These are phyloP conservation scores for Protonibea diacanthus DNA, from an alignment of 2,797 vertebrate genomes.

Conservation along the genomic window DNA sequence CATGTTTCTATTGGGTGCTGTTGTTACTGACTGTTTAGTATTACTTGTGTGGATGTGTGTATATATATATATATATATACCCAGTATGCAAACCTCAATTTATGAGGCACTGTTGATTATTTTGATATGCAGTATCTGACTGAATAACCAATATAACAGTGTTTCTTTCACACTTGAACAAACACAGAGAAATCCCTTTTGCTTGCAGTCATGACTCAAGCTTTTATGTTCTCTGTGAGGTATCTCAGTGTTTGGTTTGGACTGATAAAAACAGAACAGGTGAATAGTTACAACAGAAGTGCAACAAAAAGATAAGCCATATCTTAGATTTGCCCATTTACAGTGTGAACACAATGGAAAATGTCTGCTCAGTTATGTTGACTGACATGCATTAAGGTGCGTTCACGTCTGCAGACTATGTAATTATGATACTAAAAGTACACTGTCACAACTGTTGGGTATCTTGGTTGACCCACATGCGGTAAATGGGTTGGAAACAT, in stretches of 20 bases:
- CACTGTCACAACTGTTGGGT: too few species aligned
- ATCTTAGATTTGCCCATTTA: slow-evolving; percentile 21
- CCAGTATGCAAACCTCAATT: neutral
- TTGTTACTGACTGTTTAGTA: too few species aligned
- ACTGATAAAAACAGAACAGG: slow-evolving; percentile 1
- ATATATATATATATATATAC: too few species aligned
- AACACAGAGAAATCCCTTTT: neutral
- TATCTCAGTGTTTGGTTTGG: slow-evolving; percentile 5
- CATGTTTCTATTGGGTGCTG: too few species aligned
- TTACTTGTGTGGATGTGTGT: too few species aligned
- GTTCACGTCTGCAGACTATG: neutral
- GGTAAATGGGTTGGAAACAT: neutral
- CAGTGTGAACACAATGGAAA: slow-evolving; percentile 27
- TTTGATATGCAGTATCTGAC: neutral
- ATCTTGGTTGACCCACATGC: neutral
- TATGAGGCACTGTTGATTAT: neutral
- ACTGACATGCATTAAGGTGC: neutral
- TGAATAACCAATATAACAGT: neutral
- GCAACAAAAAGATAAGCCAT: slow-evolving; percentile 4
- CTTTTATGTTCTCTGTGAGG: neutral
- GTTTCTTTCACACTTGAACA: neutral
- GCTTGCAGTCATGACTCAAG: neutral
- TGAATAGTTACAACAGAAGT: neutral
- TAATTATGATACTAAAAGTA: neutral
- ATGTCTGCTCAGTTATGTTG: neutral